Evolutionary conservation across 1,140 invertebrate genomes (phyloP).

Genomic region (Maniola jurtina): DNA sequence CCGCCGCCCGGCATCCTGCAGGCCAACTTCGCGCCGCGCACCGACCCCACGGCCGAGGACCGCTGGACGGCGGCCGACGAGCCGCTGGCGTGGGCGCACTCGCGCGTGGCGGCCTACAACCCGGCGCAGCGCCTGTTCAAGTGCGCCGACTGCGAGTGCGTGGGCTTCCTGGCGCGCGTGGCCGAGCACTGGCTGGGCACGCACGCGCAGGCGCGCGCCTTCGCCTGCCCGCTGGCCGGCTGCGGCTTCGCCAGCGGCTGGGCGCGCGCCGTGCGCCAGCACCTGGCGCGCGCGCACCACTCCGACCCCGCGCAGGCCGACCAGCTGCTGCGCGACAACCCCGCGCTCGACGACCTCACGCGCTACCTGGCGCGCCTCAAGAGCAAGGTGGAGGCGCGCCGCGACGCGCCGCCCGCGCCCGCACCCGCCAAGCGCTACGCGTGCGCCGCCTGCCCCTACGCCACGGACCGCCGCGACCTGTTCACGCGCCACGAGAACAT

Average conservation of each 20-base stretch:
- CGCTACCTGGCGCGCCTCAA: constrained; percentile 85
- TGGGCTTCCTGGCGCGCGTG: constrained; percentile 87
- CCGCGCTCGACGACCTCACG: constrained; percentile 86
- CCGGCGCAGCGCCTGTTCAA: constrained; percentile 85
- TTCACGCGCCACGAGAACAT: constrained; percentile 98
- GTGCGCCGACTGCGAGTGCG: constrained; percentile 88
- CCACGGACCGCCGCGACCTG: constrained; percentile 94
- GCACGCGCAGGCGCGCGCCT: constrained; percentile 86
- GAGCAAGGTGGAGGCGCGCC: constrained; percentile 73
- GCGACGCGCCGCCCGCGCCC: constrained; percentile 36
- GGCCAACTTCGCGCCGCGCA: constrained; percentile 77
- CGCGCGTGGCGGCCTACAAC: constrained; percentile 86
- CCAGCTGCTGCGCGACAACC: constrained; percentile 82
- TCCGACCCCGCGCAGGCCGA: constrained; percentile 81
- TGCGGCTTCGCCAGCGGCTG: constrained; percentile 87
- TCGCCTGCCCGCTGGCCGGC: constrained; percentile 82
- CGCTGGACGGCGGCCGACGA: constrained; percentile 85
- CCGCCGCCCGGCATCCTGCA: constrained; percentile 80
- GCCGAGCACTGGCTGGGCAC: constrained; percentile 92
- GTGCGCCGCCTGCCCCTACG: constrained; percentile 92
- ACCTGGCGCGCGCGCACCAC: constrained; percentile 83
- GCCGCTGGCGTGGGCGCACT: constrained; percentile 83
- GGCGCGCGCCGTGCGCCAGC: constrained; percentile 86
- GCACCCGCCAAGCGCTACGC: constrained; percentile 86
- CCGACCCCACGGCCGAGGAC: constrained; percentile 79